Base-by-base conservation (phyloP, 2,797 vertebrate genomes). In the Percopsis omiscomaycus region DNA sequence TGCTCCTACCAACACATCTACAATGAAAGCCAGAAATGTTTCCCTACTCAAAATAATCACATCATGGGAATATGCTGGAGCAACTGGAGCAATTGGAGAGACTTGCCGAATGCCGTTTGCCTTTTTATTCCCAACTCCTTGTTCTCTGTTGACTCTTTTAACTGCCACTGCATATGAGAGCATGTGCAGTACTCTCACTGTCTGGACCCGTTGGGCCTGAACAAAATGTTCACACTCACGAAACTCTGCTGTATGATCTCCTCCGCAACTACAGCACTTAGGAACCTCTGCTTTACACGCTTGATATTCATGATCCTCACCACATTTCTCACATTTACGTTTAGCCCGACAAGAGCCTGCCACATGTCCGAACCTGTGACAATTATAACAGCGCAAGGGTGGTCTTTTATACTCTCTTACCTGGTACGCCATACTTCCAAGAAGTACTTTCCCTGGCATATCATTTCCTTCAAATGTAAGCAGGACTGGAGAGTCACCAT, bases 61-160 rank as follows among this genome's bases (percentile, higher is more conserved):
- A 53, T 53, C 51, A 49, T 49, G 48, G 48, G 9, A 49, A 46
- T 46, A 46, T 15, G 49, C 11, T 15, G 11, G 49, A 13, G 49
- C 49, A 15, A 1, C n/a, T 53, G 51, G 51, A 22, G 22, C 22
- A 22, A 22, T 22, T 22, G 22, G 22, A 22, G 2, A 27, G 48
- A 49, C 48, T 12, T n/a, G 3, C 22, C 2, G 51, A 9, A 4
- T 16, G 51, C 22, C 12, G 44, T 28, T 27, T 53, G 51, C 51
- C 14, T 14, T 53, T 8, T 53, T 53, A 12, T 53, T 53, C 51
- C 51, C 51, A 5, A 53, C 51, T 27, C 51, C 51, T 28, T 53
- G n/a, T 5, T 5, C 48, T 49, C 11, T n/a, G 11, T 11, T 22
- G 22, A 22, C 48, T 49, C 48, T 49, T 0, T n/a, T n/a, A 13